These are phyloP conservation scores for Salvelinus sp. DNA, from an alignment of 2,113 vertebrate species.

Conservation along the genomic window DNA sequence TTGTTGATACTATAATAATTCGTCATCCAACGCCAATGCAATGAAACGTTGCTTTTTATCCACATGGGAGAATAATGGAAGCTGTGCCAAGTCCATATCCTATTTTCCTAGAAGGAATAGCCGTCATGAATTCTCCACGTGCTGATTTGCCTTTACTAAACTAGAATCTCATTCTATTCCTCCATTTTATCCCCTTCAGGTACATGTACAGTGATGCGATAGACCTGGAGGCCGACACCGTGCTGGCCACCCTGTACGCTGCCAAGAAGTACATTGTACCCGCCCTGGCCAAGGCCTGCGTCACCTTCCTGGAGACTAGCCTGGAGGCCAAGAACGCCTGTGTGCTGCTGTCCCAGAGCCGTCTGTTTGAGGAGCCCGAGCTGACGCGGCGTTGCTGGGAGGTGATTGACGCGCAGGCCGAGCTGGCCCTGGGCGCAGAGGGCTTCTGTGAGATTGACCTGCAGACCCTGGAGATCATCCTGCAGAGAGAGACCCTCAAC, in stretches of 20 bases:
- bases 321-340: slow-evolving; percentile 95
- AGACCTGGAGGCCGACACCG: slow-evolving; percentile 93
- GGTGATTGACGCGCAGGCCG: slow-evolving; percentile 96
- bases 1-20: slow-evolving; percentile 19
- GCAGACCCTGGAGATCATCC: slow-evolving; percentile 89
- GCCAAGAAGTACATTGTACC: slow-evolving; percentile 98
- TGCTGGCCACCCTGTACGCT: slow-evolving; percentile 92
- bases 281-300: slow-evolving; percentile 90
- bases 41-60: background rate
- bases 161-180: background rate
- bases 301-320: slow-evolving; percentile 93
- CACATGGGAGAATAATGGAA: background rate
- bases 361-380: slow-evolving; percentile 95
- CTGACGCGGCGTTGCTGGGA: slow-evolving; percentile 96
- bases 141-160: background rate
- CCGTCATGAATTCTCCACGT: too few species aligned
- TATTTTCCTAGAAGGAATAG: background rate
- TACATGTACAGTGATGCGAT: slow-evolving; percentile 98
- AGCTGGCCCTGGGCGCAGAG: slow-evolving; percentile 89
- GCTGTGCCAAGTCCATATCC: slow-evolving; percentile 11
- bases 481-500: slow-evolving; percentile 90
- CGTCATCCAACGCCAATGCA: slow-evolving; percentile 3
- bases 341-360: slow-evolving; percentile 94
- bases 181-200: slow-evolving; percentile 63
- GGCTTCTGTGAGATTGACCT: slow-evolving; percentile 94